phyloP scores from a whole-genome alignment of 2,113 vertebrate species.

The Elachura formosa region DNA sequence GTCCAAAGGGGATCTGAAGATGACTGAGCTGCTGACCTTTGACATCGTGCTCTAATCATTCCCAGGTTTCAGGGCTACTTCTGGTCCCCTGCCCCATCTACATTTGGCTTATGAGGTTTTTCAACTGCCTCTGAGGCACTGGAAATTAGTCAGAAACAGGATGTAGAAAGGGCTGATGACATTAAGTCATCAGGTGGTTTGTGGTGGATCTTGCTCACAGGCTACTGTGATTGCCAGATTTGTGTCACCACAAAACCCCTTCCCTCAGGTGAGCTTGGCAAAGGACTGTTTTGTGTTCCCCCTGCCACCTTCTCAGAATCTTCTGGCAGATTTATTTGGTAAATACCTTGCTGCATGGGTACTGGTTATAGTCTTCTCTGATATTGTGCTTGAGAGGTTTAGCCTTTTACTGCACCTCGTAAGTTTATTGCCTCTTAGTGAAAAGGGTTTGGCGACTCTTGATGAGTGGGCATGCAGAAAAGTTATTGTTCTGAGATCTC shows the following conservation, averaged over 20 bases:
- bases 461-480: not conserved
- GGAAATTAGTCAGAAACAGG: constrained; percentile 30
- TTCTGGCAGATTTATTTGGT: not conserved
- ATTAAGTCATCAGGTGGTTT: constrained; percentile 29
- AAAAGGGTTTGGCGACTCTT: not conserved
- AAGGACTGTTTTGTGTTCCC: not conserved
- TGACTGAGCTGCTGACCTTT: not conserved
- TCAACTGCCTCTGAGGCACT: constrained; percentile 1
- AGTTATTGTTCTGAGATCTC: not conserved
- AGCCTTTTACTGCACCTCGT: not conserved
- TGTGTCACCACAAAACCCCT: not conserved
- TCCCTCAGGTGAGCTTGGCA: not conserved
- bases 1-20: not conserved
- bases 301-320: not conserved
- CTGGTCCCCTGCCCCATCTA: not conserved
- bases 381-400: not conserved
- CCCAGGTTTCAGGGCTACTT: not conserved
- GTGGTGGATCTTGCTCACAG: constrained; percentile 6
- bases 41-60: not conserved
- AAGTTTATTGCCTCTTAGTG: not conserved
- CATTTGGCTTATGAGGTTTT: not conserved
- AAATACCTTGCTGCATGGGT: not conserved
- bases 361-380: not conserved
- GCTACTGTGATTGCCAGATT: not conserved
- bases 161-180: constrained; percentile 33